A percentile compares a stretch with the other conserved stretches of the same genome.
Evolutionary conservation across 1,140 invertebrate genomes (phyloP).

Genomic region (Lutraria rhynchaena): DNA sequence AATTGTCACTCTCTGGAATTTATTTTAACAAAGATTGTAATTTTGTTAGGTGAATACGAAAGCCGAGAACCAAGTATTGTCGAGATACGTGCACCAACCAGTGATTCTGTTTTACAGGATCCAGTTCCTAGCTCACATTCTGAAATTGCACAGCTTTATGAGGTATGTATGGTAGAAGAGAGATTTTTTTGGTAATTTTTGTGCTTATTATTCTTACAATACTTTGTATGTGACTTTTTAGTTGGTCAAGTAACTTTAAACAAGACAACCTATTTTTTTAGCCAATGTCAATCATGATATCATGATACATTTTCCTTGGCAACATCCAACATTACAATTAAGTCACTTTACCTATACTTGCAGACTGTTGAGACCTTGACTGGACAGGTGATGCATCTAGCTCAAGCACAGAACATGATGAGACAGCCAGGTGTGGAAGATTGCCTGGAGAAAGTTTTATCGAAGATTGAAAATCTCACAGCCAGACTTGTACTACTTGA

Average conservation of each 20-base stretch:
- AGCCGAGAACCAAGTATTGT: slow-evolving; percentile 38
- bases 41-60: not conserved
- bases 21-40: no score
- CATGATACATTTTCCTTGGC: no score
- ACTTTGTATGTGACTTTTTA: no score
- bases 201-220: no score
- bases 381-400: slow-evolving; percentile 1
- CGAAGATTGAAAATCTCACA: slow-evolving; percentile 28
- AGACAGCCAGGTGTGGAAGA: not conserved
- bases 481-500: slow-evolving; percentile 40
- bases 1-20: no score
- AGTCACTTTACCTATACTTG: no score
- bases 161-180: slow-evolving; percentile 43
- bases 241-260: no score
- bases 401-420: not conserved
- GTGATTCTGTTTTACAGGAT: slow-evolving; percentile 32
- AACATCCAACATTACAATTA: no score
- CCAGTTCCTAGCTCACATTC: slow-evolving; percentile 23
- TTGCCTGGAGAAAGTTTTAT: not conserved
- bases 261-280: no score
- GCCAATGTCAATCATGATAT: no score
- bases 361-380: slow-evolving; percentile 29
- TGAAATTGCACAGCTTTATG: slow-evolving; percentile 10
- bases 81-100: slow-evolving; percentile 36
- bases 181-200: no score